phyloP scores from a whole-genome alignment of 2,113 vertebrate species.

The Micronisus gabar region DNA sequence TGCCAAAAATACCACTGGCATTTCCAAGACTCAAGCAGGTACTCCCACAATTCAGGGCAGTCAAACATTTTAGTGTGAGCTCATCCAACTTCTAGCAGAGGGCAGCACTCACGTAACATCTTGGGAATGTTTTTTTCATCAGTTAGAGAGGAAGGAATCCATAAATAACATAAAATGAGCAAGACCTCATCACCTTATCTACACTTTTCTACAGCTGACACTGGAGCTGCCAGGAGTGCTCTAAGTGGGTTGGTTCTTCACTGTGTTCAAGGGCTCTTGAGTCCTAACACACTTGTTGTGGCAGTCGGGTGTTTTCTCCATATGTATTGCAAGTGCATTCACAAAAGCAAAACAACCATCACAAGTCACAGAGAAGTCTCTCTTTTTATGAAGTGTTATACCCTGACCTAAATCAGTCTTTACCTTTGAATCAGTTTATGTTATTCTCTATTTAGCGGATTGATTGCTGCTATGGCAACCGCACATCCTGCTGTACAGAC shows the following conservation, averaged over 20 bases:
- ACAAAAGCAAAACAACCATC: constrained; percentile 46
- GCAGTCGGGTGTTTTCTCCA: constrained; percentile 4
- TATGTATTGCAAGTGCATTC: constrained; percentile 12
- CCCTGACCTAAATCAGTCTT: constrained; percentile 73
- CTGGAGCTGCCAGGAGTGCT: background rate
- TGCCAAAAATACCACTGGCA: background rate
- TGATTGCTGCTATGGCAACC: constrained; percentile 78
- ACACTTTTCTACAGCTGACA: background rate
- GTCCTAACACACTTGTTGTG: background rate
- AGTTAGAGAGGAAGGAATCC: background rate
- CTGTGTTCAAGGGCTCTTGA: background rate
- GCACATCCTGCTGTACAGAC: constrained; percentile 56
- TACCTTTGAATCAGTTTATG: constrained; percentile 75
- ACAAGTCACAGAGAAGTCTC: constrained; percentile 55
- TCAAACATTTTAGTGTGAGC: background rate
- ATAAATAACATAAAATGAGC: background rate
- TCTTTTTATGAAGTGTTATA: constrained; percentile 56
- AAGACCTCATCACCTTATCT: background rate
- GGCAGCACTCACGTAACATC: fast-evolving
- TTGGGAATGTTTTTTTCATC: background rate
- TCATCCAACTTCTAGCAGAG: background rate
- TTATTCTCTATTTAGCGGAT: constrained; percentile 68
- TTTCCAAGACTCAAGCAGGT: background rate
- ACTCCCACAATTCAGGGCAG: background rate
- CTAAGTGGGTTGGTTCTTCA: background rate